These are phyloP conservation scores for Plestiodon gilberti DNA, from an alignment of 2,113 vertebrate genomes.

Conservation along the genomic window DNA sequence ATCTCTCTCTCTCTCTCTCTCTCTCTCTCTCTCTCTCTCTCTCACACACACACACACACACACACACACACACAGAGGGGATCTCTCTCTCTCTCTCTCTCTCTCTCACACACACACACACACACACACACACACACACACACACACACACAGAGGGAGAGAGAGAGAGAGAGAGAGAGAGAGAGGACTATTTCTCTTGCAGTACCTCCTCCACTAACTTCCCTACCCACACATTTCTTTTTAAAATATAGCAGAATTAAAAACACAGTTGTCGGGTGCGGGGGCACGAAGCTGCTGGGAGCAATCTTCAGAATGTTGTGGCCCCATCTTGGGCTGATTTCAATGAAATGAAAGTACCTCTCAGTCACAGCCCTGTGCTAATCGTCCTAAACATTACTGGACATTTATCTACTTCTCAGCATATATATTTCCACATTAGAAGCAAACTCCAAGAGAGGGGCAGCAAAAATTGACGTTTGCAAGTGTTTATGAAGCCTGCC, in stretches of 20 bases:
- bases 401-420: neutral
- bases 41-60: too few species aligned
- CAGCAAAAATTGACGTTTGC: neutral
- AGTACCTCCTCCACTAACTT: neutral
- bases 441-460: neutral
- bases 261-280: neutral
- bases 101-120: too few species aligned
- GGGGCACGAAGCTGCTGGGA: neutral
- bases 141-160: too few species aligned
- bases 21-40: too few species aligned
- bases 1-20: too few species aligned
- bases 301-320: neutral
- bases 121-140: too few species aligned
- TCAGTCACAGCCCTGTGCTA: neutral
- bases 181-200: neutral
- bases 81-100: too few species aligned
- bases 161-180: too few species aligned
- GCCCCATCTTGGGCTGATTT: neutral
- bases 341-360: neutral
- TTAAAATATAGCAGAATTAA: neutral
- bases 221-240: neutral
- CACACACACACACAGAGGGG: too few species aligned
- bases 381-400: accelerated
- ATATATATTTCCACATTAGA: neutral
- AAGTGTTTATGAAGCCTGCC: neutral